phyloP scores from a whole-genome alignment of 2,888 invertebrate genomes.

The Leucophenga maculata region DNA sequence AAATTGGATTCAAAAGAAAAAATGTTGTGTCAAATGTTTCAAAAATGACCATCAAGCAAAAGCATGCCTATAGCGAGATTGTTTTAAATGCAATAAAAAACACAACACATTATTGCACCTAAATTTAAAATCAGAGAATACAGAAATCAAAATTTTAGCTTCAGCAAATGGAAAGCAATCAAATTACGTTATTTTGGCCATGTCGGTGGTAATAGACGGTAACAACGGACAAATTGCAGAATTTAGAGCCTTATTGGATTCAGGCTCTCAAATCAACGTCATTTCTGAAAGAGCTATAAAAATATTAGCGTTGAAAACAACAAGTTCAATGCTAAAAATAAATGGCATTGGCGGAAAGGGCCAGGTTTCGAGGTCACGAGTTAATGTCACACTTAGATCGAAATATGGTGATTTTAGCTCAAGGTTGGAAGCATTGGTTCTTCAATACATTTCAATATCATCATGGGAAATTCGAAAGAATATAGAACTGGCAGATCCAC shows the following conservation, averaged over 20 bases:
- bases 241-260: constrained; percentile 28
- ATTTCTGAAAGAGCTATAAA: no score
- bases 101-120: constrained; percentile 1
- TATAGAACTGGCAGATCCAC: constrained; percentile 5
- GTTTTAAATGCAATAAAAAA: no score
- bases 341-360: constrained; percentile 15
- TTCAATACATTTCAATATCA: constrained; percentile 12
- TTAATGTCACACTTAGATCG: constrained; percentile 15
- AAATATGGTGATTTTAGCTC: not conserved
- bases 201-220: no score
- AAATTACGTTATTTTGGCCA: constrained; percentile 6
- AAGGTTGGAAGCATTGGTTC: constrained; percentile 18
- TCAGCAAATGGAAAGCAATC: constrained; percentile 6
- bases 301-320: constrained; percentile 8
- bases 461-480: constrained; percentile 8
- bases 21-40: no score
- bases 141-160: not conserved
- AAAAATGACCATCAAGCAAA: no score
- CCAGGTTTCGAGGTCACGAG: not conserved
- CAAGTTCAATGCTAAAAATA: constrained; percentile 14
- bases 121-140: not conserved
- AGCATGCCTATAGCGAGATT: no score
- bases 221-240: constrained; percentile 23
- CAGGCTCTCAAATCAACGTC: constrained; percentile 31
- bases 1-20: no score